phyloP scores from a whole-genome alignment of 2,797 vertebrate species.

The Sebastes jordani region DNA sequence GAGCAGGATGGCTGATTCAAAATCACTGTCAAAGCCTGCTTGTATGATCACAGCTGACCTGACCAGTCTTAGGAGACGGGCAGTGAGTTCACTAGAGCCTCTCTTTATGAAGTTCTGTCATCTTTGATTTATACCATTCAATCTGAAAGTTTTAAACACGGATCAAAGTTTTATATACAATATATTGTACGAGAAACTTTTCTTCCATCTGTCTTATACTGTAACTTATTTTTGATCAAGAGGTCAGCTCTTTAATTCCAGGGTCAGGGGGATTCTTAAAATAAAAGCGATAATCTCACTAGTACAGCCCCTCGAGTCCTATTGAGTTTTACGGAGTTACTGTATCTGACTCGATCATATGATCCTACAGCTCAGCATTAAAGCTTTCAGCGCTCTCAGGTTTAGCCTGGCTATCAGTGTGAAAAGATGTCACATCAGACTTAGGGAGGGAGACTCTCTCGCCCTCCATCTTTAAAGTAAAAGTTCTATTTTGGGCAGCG shows the following conservation, averaged over 20 bases:
- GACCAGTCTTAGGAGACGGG: background rate
- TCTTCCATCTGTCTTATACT: background rate
- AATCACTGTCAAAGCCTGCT: background rate
- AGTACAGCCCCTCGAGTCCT: slow-evolving; percentile 5
- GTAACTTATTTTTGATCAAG: slow-evolving; percentile 5
- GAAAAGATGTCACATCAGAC: slow-evolving; percentile 16
- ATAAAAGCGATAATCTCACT: slow-evolving; percentile 36
- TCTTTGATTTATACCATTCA: slow-evolving; percentile 13
- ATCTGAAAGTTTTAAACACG: background rate
- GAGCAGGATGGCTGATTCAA: background rate
- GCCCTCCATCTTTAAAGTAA: slow-evolving; percentile 12
- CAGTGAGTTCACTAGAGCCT: background rate
- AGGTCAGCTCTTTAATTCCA: background rate
- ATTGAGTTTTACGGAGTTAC: slow-evolving; percentile 26
- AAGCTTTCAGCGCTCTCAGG: slow-evolving; percentile 18
- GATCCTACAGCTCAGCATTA: slow-evolving; percentile 26
- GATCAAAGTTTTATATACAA: slow-evolving; percentile 3
- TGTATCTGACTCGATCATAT: slow-evolving; percentile 28
- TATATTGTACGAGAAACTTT: background rate
- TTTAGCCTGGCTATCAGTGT: slow-evolving; percentile 17
- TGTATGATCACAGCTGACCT: slow-evolving; percentile 2
- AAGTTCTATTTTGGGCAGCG: slow-evolving; percentile 13
- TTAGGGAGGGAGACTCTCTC: background rate
- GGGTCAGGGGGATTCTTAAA: slow-evolving; percentile 26
- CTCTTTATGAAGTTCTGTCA: background rate